Evolutionary conservation across 2,888 invertebrate species (phyloP), one percentile per base, ranked within the genome.

Genomic region (Drosophila picticornis): DNA sequence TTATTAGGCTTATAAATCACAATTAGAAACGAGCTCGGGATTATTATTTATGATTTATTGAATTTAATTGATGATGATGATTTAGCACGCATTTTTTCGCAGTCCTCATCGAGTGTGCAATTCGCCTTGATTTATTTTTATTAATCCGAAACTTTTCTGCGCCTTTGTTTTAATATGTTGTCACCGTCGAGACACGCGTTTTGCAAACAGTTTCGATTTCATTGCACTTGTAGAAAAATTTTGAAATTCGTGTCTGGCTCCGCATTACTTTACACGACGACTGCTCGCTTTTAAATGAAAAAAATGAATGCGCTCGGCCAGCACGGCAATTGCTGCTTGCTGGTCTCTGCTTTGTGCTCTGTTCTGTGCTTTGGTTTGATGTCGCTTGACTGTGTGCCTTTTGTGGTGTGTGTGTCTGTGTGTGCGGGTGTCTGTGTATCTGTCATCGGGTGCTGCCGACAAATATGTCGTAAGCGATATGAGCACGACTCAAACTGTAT

Each of bases 1-100:
- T 72, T 51, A 51, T 62, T 71, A 31, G 59, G 68, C 63, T 77
- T 78, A 88, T 90, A 88, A 82, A 86, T 90, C 82, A 86, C 90
- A 90, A 84, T 88, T 81, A 51, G 64, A 62, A 57, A 69, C 51
- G 36, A 55, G 53, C 67, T 59, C 50, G 16, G 53, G 51, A 77
- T 76, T 71, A 71, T 76, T 65, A 71, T 65, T 64, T 72, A 64
- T 62, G 58, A 67, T 69, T 74, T 61, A 81, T 74, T 84, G 68
- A 75, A 75, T 74, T 72, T 75, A 89, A 89, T 83, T 84, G 70
- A 51, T 38, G 60, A 63, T 84, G 70, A 51, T 38, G 60, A 63
- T 69, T 75, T 80, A 64, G 58, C 67, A 67, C 68, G 46, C 62
- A 61, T 61, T 61, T 71, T 43, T 71, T 32, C 27, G 46, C 65